These are phyloP conservation scores for Bombus terrestris DNA, from an alignment of 1,140 invertebrate genomes.

Conservation along the genomic window DNA sequence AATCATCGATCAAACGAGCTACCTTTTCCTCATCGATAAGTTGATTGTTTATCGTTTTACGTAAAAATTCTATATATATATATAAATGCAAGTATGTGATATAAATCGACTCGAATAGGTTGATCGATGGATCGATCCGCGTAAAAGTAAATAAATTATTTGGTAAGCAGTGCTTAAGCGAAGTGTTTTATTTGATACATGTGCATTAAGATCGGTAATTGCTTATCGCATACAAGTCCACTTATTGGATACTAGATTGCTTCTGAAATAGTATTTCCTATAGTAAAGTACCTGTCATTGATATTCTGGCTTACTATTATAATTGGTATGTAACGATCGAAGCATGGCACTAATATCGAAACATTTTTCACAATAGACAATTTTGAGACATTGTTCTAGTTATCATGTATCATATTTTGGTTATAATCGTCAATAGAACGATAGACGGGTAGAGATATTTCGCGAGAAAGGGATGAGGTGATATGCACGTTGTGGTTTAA, in stretches of 20 bases:
- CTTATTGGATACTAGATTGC: neutral
- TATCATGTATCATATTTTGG: neutral
- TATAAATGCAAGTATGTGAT: neutral
- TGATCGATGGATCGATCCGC: neutral
- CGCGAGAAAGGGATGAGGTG: neutral
- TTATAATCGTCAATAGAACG: neutral
- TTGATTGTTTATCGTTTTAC: neutral
- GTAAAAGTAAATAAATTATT: neutral
- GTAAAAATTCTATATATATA: neutral
- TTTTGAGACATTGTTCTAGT: neutral
- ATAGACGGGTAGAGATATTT: no score
- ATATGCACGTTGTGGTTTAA: neutral
- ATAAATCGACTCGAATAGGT: neutral
- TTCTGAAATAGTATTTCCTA: neutral
- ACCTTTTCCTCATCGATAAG: neutral
- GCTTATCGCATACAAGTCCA: neutral
- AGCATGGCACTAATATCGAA: neutral
- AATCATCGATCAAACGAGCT: neutral
- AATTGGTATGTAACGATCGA: neutral
- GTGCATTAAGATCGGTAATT: neutral
- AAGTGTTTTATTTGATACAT: neutral
- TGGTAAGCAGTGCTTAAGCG: neutral
- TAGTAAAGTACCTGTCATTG: neutral
- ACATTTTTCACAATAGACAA: neutral
- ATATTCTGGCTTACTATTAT: neutral